These are phyloP conservation scores for Seriola quinqueradiata DNA, from an alignment of 2,113 vertebrate genomes.

Conservation along the genomic window DNA sequence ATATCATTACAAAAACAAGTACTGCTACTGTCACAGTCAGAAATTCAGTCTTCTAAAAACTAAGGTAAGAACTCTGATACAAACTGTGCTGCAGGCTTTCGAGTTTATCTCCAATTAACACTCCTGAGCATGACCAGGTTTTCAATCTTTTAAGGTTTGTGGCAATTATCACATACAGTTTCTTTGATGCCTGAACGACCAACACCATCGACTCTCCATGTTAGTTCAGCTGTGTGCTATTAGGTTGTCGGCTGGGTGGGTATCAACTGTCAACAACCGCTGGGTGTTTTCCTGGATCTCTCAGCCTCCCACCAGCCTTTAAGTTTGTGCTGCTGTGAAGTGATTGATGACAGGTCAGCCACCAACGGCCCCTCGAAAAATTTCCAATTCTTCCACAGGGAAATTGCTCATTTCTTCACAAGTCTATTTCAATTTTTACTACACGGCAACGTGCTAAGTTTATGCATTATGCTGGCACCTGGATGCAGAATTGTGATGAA, in stretches of 20 bases:
- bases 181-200: constrained; percentile 47
- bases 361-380: constrained; percentile 79
- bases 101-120: constrained; percentile 32
- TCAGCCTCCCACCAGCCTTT: constrained; percentile 63
- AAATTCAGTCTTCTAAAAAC: not conserved
- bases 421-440: constrained; percentile 85
- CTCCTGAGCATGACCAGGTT: not conserved
- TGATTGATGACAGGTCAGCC: constrained; percentile 88
- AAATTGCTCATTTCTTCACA: constrained; percentile 88
- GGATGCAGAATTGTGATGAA: constrained; percentile 82
- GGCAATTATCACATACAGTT: constrained; percentile 16
- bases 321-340: constrained; percentile 65
- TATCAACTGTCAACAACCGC: constrained; percentile 78
- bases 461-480: constrained; percentile 79
- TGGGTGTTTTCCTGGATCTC: constrained; percentile 53
- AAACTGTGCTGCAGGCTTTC: constrained; percentile 13
- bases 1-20: not conserved
- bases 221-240: constrained; percentile 65
- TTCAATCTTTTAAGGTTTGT: constrained; percentile 18
- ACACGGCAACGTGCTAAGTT: constrained; percentile 74
- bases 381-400: constrained; percentile 84
- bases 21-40: not conserved
- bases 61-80: not conserved
- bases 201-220: constrained; percentile 49
- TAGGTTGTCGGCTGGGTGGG: constrained; percentile 60